Evolutionary conservation across 53 echinoderm and acorn worm genomes (phyloP), one percentile per base, ranked within the genome.

Genomic region (Zoroaster sp.): DNA sequence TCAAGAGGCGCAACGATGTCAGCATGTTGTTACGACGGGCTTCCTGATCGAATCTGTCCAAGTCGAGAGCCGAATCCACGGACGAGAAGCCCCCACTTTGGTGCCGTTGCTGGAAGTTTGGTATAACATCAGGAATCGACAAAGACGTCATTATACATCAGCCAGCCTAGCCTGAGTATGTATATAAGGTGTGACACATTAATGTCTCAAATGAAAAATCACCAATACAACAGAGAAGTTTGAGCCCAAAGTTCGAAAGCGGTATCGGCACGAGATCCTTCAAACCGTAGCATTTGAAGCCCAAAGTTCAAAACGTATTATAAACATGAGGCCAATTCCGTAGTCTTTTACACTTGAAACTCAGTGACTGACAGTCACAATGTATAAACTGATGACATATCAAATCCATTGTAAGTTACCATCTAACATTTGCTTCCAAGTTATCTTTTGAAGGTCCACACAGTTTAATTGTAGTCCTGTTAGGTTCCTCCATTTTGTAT

Each of bases 11-110:
- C 78, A 78, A 35, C n/a, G 78, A 78, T 7, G 78, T 18, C 55
- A 78, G 59, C 78, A 78, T 78, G 78, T 54, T 78, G 35, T 45
- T 35, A 6, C 78, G 78, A n/a, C 78, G 78, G 36, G 59, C 31
- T n/a, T 54, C 54, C 55, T 51, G 78, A 1, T 35, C 54, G 55
- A 78, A 78, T 55, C 78, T 14, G 17, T 35, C 76, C 76, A 49
- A 44, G 14, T 28, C 47, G 31, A 49, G 32, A 47, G 11, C 47
- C 25, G 75, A 75, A 13, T 33, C 47, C 28, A 9, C 15, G 4
- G 75, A 35, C 3, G 75, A 3, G 10, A 32, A 45, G 45, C 31
- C 46, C 1, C 45, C 32, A 28, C 43, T 46, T 2, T 44, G 75
- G 30, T 45, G 75, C 0, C 43, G 47, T 28, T 41, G 75, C 45